Base-by-base conservation (phyloP, 2,888 invertebrate genomes). In the Diaperis boleti region DNA sequence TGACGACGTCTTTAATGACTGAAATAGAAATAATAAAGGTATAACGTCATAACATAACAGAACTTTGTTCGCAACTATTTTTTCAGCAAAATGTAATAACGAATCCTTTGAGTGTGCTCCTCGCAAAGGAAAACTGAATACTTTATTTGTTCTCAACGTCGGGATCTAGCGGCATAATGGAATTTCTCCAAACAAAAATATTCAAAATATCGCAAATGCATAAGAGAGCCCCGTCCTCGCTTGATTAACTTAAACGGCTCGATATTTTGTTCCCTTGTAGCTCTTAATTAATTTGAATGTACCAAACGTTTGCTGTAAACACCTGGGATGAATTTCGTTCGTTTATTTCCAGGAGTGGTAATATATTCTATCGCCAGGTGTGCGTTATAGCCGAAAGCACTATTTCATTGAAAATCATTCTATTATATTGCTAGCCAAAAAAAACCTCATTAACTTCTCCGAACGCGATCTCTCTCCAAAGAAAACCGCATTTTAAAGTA, bases 301-400 rank as follows among this genome's bases (percentile, higher is more conserved):
- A 62, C 39, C 59, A 47, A 56, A 50, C 50, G 42, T 45, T 64
- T 54, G 39, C 52, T 56, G 60, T 45, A 59, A 55, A 57, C 65
- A 65, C 61, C 65, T 62, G 66, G 66, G 66, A 64, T 66, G 42
- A 66, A 66, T 66, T 66, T 61, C 61, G 55, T 66, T 66, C 64
- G 64, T 64, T 66, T 60, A 66, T 66, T 61, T 62, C 63, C 52
- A 62, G 50, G 52, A 61, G 10, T 57, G 54, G 50, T 56, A 61
- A 47, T 56, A 54, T 66, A 66, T 61, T 57, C 54, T 45, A 49
- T 41, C 64, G 39, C 59, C 66, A 64, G 64, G 62, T 66, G 66
- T 50, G 55, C 49, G 54, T 64, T 64, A 64, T 62, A 37, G 49
- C 63, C 29, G 17, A 42, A 60, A 47, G 56, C 61, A 50, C 60